Base-by-base conservation (phyloP, 2,113 vertebrate genomes). In the Mystacornis crossleyi region DNA sequence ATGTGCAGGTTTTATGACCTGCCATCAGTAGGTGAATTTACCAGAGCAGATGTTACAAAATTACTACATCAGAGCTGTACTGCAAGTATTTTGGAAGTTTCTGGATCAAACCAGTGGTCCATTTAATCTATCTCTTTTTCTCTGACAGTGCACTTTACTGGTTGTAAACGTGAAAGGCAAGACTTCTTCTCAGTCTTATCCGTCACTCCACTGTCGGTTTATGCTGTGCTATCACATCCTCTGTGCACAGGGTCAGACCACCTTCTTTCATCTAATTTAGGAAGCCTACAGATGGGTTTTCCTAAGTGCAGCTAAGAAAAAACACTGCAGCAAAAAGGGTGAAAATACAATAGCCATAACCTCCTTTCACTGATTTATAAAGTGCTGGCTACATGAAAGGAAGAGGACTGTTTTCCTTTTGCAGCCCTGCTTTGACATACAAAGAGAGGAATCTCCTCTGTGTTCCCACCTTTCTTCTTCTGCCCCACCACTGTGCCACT, bases 191-290 rank as follows among this genome's bases (percentile, higher is more conserved):
- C 36, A 66, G 18, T 42, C 45, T 91, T 89, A 61, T 57, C 65
- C 43, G 0, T 75, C 73, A 89, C 43, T 69, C 6, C 0, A 8
- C 31, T 28, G 9, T 33, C 9, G 12, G 57, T 81, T 78, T 91
- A 61, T 47, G 33, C n/a, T 80, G 36, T 17, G 14, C 57, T 77
- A 80, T 80, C 74, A 83, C 33, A 36, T 53, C 28, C 45, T 79
- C 83, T 61, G 47, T 33, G 64, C 72, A 24, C 1, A 0, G 65
- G 77, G 73, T 93, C 81, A 79, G 15, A 36, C 36, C 45, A 42
- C 45, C 50, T 89, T 55, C 83, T 90, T 87, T 87, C 78, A 91
- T 72, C 70, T 94, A 53, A 90, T 75, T 91, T 87, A 79, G 57
- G n/a, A 93, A 95, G 48, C 31, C 65, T 81, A 36, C 24, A 69